phyloP scores from a whole-genome alignment of 2,888 invertebrate species.

The Drosophila stalkeri region DNA sequence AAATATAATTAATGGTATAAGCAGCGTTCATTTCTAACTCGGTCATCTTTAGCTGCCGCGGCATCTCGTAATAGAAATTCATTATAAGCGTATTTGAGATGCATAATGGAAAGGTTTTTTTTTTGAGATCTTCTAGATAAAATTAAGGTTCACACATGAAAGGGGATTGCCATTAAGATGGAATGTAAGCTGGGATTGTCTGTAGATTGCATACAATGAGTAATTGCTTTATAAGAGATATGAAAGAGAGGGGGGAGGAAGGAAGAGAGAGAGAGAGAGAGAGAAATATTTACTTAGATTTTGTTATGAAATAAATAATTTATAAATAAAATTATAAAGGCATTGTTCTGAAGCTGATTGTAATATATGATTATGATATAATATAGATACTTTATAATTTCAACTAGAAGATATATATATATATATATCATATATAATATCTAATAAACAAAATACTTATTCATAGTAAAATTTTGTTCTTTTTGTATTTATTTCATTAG shows the following conservation, averaged over 20 bases:
- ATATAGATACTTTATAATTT: no score
- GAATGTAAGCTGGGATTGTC: neutral
- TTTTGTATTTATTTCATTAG: no score
- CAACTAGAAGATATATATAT: no score
- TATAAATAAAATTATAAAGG: neutral
- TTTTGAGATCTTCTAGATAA: neutral
- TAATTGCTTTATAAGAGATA: neutral
- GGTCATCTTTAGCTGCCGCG: constrained; percentile 20
- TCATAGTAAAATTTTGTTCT: no score
- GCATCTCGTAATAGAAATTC: constrained; percentile 4
- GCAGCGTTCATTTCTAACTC: constrained; percentile 1
- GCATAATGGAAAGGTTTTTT: neutral
- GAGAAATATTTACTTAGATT: no score
- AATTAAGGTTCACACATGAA: neutral
- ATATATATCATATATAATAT: no score
- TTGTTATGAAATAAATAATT: neutral
- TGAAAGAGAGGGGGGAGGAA: neutral
- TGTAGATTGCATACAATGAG: neutral
- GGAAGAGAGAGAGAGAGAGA: neutral
- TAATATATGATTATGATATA: no score
- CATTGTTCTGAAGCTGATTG: no score
- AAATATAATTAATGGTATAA: constrained; percentile 8
- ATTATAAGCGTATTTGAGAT: neutral
- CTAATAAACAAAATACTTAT: no score
- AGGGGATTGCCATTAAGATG: neutral